Base-by-base conservation (phyloP, 2,888 invertebrate species). In the Zele albiditarsus region DNA sequence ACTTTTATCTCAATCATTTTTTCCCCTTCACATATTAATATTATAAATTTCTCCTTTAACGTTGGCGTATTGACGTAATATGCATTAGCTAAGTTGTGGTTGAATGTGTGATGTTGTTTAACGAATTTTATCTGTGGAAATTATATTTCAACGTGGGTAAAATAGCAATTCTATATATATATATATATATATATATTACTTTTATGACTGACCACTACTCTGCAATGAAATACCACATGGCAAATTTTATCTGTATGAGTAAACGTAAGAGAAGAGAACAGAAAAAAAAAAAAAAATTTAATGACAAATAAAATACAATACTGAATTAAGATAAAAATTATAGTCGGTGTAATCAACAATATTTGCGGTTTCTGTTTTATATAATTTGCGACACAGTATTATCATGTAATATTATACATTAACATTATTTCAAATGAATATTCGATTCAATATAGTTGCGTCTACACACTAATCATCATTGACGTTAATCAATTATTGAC, bases 91-190 rank as follows among this genome's bases (percentile, higher is more conserved):
- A 60, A 60, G 23, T 31, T n/a, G 31, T 16, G 27, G 14, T 42
- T 25, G 23, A 8, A 27, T 42, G n/a, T 23, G 72, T 69, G 65
- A 66, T 62, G 74, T 73, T 77, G 58, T 53, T 62, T 62, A 16
- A 20, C 46, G 25, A 53, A 67, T 63, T 53, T 49, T 71, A 74
- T 74, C 72, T 28, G 14, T 49, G 67, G 46, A 68, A 74, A 77
- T 69, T 74, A 69, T 66, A 62, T 27, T 74, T 53, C 23, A 25
- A 16, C 38, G 65, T 33, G 46, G 12, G 12, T 8, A 46, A 67
- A 46, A 46, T 46, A 4, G 28, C 67, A 49, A 67, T 16, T 62
- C 28, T n/a, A 16, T 28, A 60, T 6, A 33, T 33, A n/a, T n/a
- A n/a, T n/a, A n/a, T n/a, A n/a, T n/a, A n/a, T n/a, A n/a, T 31